phyloP scores from a whole-genome alignment of 2,113 vertebrate genomes.

The Mormoops blainvillei region DNA sequence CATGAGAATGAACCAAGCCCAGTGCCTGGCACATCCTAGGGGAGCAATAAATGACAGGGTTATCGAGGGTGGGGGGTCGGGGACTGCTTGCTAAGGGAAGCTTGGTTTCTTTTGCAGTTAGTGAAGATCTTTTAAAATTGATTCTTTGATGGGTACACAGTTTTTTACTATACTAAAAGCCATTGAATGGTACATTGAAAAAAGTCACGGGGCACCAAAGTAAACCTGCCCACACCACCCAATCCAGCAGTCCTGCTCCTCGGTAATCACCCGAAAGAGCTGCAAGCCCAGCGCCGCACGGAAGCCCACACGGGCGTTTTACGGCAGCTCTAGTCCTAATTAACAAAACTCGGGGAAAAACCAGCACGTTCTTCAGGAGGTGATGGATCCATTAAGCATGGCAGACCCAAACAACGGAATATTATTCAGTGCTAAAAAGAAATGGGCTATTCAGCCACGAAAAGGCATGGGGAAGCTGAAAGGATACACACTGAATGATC shows the following conservation, averaged over 20 bases:
- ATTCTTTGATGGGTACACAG: fast-evolving
- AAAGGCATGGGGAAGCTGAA: background rate
- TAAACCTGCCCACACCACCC: fast-evolving
- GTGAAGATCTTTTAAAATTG: background rate
- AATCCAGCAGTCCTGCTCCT: background rate
- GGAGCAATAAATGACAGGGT: fast-evolving
- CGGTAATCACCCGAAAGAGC: background rate
- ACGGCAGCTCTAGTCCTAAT: background rate
- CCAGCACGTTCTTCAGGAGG: background rate
- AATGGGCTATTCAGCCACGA: too few relatives aligned
- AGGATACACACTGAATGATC: background rate
- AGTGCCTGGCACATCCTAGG: background rate
- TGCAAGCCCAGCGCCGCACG: background rate
- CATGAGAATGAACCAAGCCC: background rate
- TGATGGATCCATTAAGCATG: background rate
- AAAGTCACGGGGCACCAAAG: background rate
- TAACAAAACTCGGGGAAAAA: background rate
- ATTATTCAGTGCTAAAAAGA: background rate
- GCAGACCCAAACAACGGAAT: background rate
- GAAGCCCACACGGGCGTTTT: too few relatives aligned
- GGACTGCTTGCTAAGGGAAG: background rate
- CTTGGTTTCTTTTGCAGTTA: background rate
- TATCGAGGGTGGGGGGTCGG: background rate
- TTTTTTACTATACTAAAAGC: background rate
- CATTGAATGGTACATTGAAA: background rate